These are phyloP conservation scores for Hedychridium roseum DNA, from an alignment of 2,888 invertebrate genomes.

Conservation along the genomic window DNA sequence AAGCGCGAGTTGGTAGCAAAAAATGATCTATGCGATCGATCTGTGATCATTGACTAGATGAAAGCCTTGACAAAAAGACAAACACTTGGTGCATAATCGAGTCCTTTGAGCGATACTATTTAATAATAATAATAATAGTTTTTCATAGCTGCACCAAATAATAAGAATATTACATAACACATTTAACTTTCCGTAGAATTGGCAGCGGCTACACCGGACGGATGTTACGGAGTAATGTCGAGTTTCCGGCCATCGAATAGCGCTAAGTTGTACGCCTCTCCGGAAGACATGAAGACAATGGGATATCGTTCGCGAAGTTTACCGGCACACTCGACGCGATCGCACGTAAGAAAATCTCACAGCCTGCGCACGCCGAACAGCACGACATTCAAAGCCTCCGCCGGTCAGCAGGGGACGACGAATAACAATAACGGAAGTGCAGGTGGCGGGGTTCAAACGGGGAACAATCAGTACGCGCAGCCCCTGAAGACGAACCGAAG, in stretches of 20 bases:
- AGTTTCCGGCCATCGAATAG: slow-evolving; percentile 89
- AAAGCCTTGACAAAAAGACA: too few species aligned
- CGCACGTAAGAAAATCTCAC: slow-evolving; percentile 71
- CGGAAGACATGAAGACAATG: slow-evolving; percentile 81
- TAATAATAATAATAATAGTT: too few species aligned
- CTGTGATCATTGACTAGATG: too few species aligned
- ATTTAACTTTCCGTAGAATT: too few species aligned
- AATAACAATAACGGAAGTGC: slow-evolving; percentile 42
- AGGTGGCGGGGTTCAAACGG: slow-evolving; percentile 35
- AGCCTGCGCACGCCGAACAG: slow-evolving; percentile 67
- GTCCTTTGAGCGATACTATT: too few species aligned
- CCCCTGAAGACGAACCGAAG: slow-evolving; percentile 65
- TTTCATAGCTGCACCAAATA: too few species aligned
- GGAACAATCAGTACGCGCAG: slow-evolving; percentile 69
- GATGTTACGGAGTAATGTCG: slow-evolving; percentile 74
- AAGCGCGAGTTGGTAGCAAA: too few species aligned
- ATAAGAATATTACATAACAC: too few species aligned
- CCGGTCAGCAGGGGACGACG: slow-evolving; percentile 19
- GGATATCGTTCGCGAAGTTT: slow-evolving; percentile 70
- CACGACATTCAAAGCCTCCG: slow-evolving; percentile 62
- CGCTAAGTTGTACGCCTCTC: slow-evolving; percentile 89
- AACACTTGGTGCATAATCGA: too few species aligned
- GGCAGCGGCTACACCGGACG: slow-evolving; percentile 58
- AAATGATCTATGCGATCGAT: too few species aligned
- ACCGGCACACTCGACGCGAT: slow-evolving; percentile 67